Percentiles rank a stretch among this genome's conserved stretches.
Evolutionary conservation across 2,797 vertebrate genomes (phyloP).

Genomic region (Gallinago stenura): DNA sequence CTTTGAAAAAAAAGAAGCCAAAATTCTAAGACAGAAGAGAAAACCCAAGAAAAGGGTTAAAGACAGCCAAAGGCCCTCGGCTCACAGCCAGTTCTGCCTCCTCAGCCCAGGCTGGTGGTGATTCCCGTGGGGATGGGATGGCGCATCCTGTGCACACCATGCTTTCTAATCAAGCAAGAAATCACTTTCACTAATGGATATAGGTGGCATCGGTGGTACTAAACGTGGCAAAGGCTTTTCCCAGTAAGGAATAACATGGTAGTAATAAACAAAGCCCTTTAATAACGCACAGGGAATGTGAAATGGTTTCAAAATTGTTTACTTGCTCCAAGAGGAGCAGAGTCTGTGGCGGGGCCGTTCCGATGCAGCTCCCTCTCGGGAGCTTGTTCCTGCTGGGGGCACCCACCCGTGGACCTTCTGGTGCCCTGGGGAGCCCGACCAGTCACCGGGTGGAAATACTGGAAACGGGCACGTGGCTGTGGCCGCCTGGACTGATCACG

Average conservation of each 20-base stretch:
- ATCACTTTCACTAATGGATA: too few species aligned
- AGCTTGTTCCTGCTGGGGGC: not conserved
- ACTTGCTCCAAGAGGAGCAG: not conserved
- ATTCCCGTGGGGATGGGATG: too few species aligned
- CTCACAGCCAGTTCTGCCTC: too few species aligned
- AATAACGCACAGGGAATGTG: not conserved
- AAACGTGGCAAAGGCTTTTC: not conserved
- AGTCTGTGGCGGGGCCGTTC: not conserved
- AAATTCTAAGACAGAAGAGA: not conserved
- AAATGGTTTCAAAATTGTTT: not conserved
- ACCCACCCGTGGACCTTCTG: accelerated
- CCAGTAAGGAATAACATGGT: not conserved
- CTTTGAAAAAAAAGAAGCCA: not conserved
- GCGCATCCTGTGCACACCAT: accelerated
- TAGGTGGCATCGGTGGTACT: too few species aligned
- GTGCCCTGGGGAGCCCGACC: not conserved
- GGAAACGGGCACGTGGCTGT: not conserved
- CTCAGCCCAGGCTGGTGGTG: too few species aligned
- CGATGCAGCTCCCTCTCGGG: not conserved
- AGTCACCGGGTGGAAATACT: not conserved
- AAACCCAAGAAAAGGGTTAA: not conserved
- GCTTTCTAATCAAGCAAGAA: not conserved
- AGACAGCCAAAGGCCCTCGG: not conserved
- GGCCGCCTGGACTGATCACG: accelerated
- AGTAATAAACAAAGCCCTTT: not conserved